Conservation (phyloP, 2,888 invertebrate genomes). For the Leptopilina myrica region DNA sequence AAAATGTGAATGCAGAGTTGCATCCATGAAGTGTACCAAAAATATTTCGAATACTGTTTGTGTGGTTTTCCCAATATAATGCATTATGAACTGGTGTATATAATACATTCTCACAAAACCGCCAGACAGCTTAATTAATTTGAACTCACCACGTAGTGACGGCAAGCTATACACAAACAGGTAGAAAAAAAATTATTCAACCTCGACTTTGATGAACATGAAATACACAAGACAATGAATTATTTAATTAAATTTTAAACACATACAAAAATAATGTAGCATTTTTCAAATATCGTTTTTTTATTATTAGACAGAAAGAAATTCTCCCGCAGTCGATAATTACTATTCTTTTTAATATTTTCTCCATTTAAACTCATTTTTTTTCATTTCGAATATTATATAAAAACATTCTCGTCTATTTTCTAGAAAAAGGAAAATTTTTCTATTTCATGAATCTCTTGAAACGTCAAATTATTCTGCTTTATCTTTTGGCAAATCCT, state of each 20-base stretch:
- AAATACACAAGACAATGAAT: background rate
- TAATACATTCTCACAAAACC: background rate
- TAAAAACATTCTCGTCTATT: too few species aligned
- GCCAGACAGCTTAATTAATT: constrained; percentile 29
- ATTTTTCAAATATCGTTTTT: too few species aligned
- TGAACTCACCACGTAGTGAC: background rate
- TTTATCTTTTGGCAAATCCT: constrained; percentile 9
- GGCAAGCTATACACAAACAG: background rate
- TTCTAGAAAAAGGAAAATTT: background rate
- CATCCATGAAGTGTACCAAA: background rate
- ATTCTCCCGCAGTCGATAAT: too few species aligned
- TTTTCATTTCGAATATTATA: too few species aligned
- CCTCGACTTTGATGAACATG: background rate
- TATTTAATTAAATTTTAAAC: background rate
- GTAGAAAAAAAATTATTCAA: background rate
- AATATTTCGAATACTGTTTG: background rate
- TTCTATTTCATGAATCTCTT: background rate
- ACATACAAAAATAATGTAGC: too few species aligned
- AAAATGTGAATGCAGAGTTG: too few species aligned
- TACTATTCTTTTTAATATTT: too few species aligned
- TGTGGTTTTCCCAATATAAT: constrained; percentile 2
- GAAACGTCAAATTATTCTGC: constrained; percentile 1
- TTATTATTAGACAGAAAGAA: too few species aligned
- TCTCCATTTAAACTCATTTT: too few species aligned
- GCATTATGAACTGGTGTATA: background rate